phyloP scores from a whole-genome alignment of 1,140 invertebrate species.

The Ladona fulva region DNA sequence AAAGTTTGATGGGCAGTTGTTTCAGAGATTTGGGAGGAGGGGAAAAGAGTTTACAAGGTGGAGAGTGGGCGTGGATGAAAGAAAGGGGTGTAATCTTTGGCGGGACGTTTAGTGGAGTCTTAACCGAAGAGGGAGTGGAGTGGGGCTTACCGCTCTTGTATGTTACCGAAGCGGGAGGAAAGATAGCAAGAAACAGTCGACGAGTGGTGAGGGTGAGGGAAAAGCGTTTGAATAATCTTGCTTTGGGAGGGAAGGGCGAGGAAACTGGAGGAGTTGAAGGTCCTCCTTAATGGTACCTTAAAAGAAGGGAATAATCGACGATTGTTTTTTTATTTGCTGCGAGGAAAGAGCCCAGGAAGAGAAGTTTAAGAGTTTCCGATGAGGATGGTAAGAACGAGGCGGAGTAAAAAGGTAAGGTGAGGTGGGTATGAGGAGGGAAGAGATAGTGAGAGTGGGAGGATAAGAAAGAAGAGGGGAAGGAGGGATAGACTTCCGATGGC shows the following conservation, averaged over 20 bases:
- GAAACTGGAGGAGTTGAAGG: background rate
- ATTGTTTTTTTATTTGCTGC: background rate
- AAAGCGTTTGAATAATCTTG: background rate
- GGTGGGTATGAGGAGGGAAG: background rate
- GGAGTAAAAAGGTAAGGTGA: background rate
- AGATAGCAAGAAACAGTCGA: background rate
- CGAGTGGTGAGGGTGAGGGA: background rate
- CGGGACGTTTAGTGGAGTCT: background rate
- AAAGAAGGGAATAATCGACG: background rate
- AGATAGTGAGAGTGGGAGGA: background rate
- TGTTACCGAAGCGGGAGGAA: background rate
- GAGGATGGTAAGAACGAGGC: background rate
- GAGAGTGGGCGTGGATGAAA: background rate
- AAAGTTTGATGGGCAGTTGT: background rate
- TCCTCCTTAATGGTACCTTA: background rate
- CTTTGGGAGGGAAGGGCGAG: background rate
- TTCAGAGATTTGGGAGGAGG: background rate
- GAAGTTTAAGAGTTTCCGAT: background rate
- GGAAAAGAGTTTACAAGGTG: too few relatives aligned
- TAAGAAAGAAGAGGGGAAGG: background rate
- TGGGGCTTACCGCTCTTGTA: background rate
- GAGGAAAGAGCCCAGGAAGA: background rate
- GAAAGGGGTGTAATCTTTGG: background rate
- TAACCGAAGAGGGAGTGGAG: background rate
- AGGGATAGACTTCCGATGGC: background rate